Evolutionary conservation across 2,888 invertebrate genomes (phyloP).

Genomic region (Dicycla oo): DNA sequence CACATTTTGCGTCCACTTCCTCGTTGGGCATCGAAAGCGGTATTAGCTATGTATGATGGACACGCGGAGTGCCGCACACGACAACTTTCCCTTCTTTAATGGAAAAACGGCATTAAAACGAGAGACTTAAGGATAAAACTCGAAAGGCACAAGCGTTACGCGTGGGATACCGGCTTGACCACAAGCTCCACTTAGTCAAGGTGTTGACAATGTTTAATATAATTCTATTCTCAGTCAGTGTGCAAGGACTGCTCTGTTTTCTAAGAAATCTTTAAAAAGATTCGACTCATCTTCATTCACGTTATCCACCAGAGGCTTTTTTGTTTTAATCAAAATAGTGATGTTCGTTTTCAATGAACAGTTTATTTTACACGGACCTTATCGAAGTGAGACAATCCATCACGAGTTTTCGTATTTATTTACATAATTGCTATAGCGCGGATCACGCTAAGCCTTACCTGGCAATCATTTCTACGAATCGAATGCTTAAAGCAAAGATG

Average conservation of each 20-base stretch:
- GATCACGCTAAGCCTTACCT: conserved; percentile 70
- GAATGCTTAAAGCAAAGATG: conserved; percentile 62
- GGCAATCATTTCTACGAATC: conserved; percentile 68
- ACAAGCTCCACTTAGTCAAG: conserved; percentile 68
- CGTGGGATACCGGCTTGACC: conserved; percentile 75
- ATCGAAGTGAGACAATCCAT: conserved; percentile 46
- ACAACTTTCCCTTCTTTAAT: conserved; percentile 88
- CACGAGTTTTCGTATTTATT: conserved; percentile 69
- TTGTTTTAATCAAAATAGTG: conserved; percentile 15
- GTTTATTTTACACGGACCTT: conserved; percentile 33
- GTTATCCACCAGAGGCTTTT: conserved; percentile 1
- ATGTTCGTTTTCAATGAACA: conserved; percentile 25
- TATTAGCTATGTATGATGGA: conserved; percentile 85
- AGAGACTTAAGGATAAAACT: conserved; percentile 81
- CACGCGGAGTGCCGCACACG: conserved; percentile 80
- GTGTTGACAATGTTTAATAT: conserved; percentile 68
- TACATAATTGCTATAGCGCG: conserved; percentile 70
- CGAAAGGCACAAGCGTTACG: conserved; percentile 71
- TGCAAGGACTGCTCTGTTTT: conserved; percentile 45
- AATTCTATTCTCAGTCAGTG: conserved; percentile 38
- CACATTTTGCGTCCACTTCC: conserved; percentile 79
- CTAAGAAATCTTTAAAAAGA: conserved; percentile 35
- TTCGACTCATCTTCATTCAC: neutral
- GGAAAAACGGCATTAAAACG: conserved; percentile 85
- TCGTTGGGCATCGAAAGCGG: conserved; percentile 86